These are phyloP conservation scores for Pharmacophagus antenor DNA, from an alignment of 2,888 invertebrate genomes.

Conservation along the genomic window DNA sequence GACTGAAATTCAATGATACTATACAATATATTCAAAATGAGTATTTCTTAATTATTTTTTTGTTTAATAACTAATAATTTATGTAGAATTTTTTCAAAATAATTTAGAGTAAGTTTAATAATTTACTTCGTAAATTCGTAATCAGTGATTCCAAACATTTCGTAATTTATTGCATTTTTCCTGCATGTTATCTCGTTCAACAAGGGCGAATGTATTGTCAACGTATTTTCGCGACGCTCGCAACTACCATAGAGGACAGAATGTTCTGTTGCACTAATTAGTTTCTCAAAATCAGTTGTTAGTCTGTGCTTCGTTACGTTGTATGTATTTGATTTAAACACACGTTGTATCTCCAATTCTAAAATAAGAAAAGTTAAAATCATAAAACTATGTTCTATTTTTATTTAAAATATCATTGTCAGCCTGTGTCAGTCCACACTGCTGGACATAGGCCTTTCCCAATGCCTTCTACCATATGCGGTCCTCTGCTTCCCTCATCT, in stretches of 20 bases:
- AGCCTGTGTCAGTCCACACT: too few relatives aligned
- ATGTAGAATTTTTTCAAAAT: too few relatives aligned
- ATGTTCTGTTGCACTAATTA: slow-evolving; percentile 37
- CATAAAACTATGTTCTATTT: too few relatives aligned
- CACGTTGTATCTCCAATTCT: slow-evolving; percentile 80
- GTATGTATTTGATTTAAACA: slow-evolving; percentile 76
- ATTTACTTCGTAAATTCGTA: slow-evolving; percentile 44
- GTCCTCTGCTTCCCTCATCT: too few relatives aligned
- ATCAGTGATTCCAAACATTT: slow-evolving; percentile 72
- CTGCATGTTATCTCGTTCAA: slow-evolving; percentile 66
- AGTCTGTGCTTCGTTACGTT: slow-evolving; percentile 65
- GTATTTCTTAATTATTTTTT: too few relatives aligned
- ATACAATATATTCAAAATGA: not conserved
- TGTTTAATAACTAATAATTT: too few relatives aligned
- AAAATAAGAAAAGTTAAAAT: slow-evolving; percentile 29
- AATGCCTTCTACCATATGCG: too few relatives aligned
- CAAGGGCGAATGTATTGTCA: slow-evolving; percentile 73
- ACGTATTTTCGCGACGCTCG: slow-evolving; percentile 56
- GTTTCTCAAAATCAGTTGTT: slow-evolving; percentile 34
- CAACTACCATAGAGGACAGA: slow-evolving; percentile 63
- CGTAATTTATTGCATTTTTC: slow-evolving; percentile 64
- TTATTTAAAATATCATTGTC: too few relatives aligned
- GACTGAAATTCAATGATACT: slow-evolving; percentile 33
- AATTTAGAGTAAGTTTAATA: not conserved
- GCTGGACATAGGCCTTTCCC: too few relatives aligned